Evolutionary conservation across 2,797 vertebrate genomes (phyloP).

Genomic region (Cyprinodon diabolis): DNA sequence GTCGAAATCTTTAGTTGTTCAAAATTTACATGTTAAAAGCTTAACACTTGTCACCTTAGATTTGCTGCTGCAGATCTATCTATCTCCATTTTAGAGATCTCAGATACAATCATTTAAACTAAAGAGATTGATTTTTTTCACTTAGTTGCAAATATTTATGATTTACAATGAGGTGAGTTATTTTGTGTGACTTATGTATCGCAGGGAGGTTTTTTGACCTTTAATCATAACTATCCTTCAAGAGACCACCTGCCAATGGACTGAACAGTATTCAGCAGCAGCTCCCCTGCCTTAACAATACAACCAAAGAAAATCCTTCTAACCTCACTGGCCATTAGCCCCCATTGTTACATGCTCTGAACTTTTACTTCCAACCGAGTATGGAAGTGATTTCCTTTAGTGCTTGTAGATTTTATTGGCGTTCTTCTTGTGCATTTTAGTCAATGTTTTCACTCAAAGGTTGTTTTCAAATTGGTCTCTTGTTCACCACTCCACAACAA

Average conservation of each 20-base stretch:
- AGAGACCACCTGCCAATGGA: background rate
- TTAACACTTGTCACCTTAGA: constrained; percentile 10
- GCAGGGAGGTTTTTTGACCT: constrained; percentile 17
- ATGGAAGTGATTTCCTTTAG: background rate
- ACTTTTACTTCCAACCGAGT: background rate
- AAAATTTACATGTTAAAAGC: constrained; percentile 37
- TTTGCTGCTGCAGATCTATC: background rate
- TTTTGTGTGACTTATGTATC: constrained; percentile 28
- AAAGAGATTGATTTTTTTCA: constrained; percentile 12
- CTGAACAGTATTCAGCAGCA: constrained; percentile 1
- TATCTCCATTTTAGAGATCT: constrained; percentile 18
- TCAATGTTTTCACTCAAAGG: background rate
- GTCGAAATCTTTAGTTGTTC: constrained; percentile 28
- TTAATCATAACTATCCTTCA: background rate
- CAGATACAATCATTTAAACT: constrained; percentile 4
- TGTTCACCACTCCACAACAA: background rate
- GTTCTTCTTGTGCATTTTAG: background rate
- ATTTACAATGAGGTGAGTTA: constrained; percentile 13
- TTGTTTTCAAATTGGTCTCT: background rate
- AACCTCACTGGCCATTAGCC: background rate
- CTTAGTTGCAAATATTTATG: constrained; percentile 10
- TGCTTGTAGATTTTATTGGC: background rate
- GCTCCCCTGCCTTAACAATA: background rate
- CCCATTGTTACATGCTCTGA: background rate
- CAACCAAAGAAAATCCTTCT: background rate